These are phyloP conservation scores for Clavelina lepadiformis DNA, from an alignment of 23 tunicate genomes.

Conservation along the genomic window DNA sequence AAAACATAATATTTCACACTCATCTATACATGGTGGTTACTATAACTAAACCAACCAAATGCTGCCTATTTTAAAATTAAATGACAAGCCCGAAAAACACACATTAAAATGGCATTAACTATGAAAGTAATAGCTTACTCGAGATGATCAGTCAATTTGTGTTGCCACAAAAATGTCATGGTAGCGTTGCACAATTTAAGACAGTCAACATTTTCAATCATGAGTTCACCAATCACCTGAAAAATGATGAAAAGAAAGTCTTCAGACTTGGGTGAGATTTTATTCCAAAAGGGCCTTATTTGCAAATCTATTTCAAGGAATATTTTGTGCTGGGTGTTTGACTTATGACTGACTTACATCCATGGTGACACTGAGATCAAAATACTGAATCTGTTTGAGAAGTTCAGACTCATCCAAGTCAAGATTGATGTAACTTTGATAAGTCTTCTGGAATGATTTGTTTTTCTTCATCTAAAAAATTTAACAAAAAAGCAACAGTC, in stretches of 20 bases:
- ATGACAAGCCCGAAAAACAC: background rate
- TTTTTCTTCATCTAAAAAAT: constrained; percentile 14
- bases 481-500: background rate
- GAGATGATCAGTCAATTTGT: constrained; percentile 1
- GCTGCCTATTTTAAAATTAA: background rate
- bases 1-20: too few relatives aligned
- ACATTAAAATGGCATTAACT: background rate
- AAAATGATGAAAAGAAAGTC: background rate
- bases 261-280: background rate
- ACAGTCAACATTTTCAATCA: background rate
- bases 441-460: constrained; percentile 4
- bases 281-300: too few relatives aligned
- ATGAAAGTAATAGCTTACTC: too few relatives aligned
- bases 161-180: constrained; percentile 4
- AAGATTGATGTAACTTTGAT: constrained; percentile 1
- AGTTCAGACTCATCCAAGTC: constrained; percentile 8
- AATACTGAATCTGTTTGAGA: constrained; percentile 1
- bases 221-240: constrained; percentile 7
- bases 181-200: constrained; percentile 10
- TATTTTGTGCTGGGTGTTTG: too few relatives aligned
- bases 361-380: constrained; percentile 12
- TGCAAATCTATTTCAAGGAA: too few relatives aligned
- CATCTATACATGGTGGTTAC: too few relatives aligned
- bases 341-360: constrained; percentile 9
- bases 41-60: too few relatives aligned